Percentiles rank a stretch among this genome's conserved stretches.
Evolutionary conservation across 2,113 vertebrate species (phyloP).

Genomic region (Rissa tridactyla): DNA sequence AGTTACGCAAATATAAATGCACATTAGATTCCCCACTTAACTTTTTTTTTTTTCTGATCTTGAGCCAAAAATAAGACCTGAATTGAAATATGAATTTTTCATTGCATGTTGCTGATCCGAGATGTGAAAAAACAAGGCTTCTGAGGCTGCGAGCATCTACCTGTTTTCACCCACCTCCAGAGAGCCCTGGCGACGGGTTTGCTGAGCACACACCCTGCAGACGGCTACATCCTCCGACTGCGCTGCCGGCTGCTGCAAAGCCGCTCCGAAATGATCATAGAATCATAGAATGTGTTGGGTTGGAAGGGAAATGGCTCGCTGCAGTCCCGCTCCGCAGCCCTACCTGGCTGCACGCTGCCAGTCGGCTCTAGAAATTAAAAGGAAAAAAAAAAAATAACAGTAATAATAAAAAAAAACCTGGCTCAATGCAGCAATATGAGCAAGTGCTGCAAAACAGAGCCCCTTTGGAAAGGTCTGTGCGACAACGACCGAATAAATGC

Average conservation of each 20-base stretch:
- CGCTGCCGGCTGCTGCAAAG: neutral
- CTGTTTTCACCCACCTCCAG: neutral
- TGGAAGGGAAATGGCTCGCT: neutral
- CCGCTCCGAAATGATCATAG: neutral
- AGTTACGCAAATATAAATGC: constrained; percentile 68
- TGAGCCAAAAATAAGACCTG: constrained; percentile 63
- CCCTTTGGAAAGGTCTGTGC: neutral
- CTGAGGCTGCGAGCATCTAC: constrained; percentile 13
- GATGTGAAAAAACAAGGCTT: constrained; percentile 47
- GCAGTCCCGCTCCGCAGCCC: neutral
- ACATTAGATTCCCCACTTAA: constrained; percentile 66
- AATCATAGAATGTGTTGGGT: too few species aligned
- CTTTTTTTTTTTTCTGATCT: constrained; percentile 59
- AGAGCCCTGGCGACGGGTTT: constrained; percentile 32
- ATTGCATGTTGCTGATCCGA: constrained; percentile 45
- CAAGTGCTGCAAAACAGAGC: neutral
- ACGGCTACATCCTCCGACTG: neutral
- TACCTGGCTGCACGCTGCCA: neutral
- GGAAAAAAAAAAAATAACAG: neutral
- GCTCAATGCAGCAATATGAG: neutral
- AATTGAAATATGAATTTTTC: constrained; percentile 65
- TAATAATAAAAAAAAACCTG: neutral
- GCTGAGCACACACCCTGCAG: constrained; percentile 44
- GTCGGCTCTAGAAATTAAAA: neutral
- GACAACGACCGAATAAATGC: neutral